Evolutionary conservation across 2,888 invertebrate genomes (phyloP).

Genomic region (Sminthurides aquaticus): DNA sequence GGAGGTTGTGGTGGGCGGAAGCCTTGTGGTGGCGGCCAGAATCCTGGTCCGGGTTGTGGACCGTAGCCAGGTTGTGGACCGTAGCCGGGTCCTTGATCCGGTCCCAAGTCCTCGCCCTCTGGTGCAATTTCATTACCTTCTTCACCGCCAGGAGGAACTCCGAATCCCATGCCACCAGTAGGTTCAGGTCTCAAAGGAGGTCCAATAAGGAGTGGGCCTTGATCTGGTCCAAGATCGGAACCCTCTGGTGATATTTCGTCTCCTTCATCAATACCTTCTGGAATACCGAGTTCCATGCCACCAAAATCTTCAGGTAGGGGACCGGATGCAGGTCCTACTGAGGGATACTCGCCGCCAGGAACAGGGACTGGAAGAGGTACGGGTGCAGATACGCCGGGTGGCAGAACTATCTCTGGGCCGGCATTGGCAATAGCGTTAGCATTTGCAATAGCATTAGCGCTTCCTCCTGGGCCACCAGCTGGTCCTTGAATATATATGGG

Average conservation of each 20-base stretch:
- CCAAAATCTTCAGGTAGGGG: background rate
- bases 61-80: no score
- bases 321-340: conserved; percentile 5
- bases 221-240: background rate
- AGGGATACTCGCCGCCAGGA: background rate
- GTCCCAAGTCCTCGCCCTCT: no score
- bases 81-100: no score
- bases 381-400: background rate
- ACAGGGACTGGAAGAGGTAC: background rate
- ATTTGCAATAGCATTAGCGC: background rate
- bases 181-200: background rate
- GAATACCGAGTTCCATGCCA: background rate
- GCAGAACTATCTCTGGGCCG: background rate
- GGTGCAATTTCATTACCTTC: no score
- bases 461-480: conserved; percentile 4
- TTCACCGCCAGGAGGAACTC: no score
- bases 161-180: background rate
- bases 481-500: background rate
- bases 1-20: background rate
- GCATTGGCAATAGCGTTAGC: background rate
- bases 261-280: no score
- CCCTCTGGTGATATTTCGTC: no score
- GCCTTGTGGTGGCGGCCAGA: background rate
- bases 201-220: background rate
- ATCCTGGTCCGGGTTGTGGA: no score